Percentiles rank a stretch among this genome's conserved stretches.
Evolutionary conservation across 2,888 invertebrate species (phyloP).

Genomic region (Stenodema calcarata): DNA sequence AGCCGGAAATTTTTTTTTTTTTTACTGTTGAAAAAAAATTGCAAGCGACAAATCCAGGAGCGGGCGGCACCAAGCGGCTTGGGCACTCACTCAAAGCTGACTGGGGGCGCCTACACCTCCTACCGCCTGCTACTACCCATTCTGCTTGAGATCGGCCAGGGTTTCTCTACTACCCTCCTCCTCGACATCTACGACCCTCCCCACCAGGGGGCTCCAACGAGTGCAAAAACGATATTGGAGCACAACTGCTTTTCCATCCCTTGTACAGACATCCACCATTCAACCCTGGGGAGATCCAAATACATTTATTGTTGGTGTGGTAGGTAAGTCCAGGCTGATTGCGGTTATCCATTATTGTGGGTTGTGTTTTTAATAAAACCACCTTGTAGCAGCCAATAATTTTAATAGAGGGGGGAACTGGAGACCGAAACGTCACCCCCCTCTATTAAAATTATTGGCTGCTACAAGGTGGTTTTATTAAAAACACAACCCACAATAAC

Average conservation of each 20-base stretch:
- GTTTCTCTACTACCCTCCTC: background rate
- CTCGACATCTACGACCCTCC: slow-evolving; percentile 11
- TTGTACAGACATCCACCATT: slow-evolving; percentile 25
- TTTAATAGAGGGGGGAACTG: no score
- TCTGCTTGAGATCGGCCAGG: background rate
- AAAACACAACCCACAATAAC: no score
- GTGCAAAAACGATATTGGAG: slow-evolving; percentile 16
- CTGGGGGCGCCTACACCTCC: slow-evolving; percentile 46
- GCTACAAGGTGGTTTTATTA: no score
- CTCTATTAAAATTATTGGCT: no score
- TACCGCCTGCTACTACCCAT: slow-evolving; percentile 38
- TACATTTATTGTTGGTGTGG: no score
- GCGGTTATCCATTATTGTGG: no score
- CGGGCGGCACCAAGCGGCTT: slow-evolving; percentile 48
- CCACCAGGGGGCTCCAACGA: background rate
- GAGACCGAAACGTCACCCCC: no score
- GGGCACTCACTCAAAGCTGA: slow-evolving; percentile 47
- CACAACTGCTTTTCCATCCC: background rate
- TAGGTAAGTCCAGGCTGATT: no score
- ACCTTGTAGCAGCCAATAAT: no score
- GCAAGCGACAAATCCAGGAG: slow-evolving; percentile 2
- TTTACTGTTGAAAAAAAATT: background rate
- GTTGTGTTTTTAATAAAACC: no score
- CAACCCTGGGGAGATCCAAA: background rate
- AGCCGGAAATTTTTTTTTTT: background rate